Percentiles rank a stretch among this genome's conserved stretches.
Evolutionary conservation across 2,113 vertebrate species (phyloP).

Genomic region (Poicephalus meyeri): DNA sequence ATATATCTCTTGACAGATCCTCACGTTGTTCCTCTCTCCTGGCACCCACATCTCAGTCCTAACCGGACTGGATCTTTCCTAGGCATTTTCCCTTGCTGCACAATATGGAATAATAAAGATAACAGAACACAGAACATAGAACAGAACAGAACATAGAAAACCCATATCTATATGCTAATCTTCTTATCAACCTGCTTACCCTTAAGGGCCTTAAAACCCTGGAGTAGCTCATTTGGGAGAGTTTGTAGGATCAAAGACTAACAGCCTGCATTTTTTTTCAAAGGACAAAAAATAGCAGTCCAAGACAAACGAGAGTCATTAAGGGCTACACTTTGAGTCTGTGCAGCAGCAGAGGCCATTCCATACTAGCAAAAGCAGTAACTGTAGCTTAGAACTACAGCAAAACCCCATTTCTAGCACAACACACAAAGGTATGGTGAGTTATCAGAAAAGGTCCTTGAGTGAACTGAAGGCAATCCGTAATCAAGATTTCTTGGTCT

Average conservation of each 20-base stretch:
- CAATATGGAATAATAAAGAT: constrained; percentile 22
- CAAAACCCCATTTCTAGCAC: background rate
- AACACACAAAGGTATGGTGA: background rate
- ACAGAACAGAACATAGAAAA: background rate
- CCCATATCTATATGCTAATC: background rate
- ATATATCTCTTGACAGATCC: background rate
- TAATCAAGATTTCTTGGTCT: background rate
- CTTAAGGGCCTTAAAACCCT: background rate
- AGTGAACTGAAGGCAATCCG: background rate
- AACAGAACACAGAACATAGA: background rate
- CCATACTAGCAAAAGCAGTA: background rate
- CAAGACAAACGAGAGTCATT: background rate
- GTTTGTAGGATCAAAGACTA: background rate
- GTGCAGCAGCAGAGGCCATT: background rate
- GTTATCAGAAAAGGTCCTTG: background rate
- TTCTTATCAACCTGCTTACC: background rate
- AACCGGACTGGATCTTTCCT: background rate
- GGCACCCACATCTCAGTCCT: background rate
- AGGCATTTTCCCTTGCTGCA: background rate
- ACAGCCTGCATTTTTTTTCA: background rate
- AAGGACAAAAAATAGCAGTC: background rate
- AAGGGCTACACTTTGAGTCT: background rate
- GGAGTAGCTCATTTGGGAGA: background rate
- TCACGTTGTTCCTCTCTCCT: background rate
- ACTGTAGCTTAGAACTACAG: background rate